These are phyloP conservation scores for Sebastes fasciatus DNA, from an alignment of 2,113 vertebrate genomes.

Conservation along the genomic window DNA sequence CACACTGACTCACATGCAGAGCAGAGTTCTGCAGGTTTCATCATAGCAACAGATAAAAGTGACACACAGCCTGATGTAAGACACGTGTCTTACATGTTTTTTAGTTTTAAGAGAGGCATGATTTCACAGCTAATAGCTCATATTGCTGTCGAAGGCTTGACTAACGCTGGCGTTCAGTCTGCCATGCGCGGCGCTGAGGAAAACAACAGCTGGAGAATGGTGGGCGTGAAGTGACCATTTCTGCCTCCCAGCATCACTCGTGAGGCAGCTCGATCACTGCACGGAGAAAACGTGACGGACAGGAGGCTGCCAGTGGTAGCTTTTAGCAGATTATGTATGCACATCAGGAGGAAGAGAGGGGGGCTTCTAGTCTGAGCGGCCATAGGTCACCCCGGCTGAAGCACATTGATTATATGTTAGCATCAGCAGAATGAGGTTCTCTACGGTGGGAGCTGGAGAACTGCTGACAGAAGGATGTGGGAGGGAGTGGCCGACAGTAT, in stretches of 20 bases:
- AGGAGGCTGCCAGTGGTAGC: conserved; percentile 21
- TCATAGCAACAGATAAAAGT: conserved; percentile 30
- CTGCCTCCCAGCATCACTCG: conserved; percentile 33
- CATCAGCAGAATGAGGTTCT: conserved; percentile 65
- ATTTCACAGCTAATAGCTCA: conserved; percentile 29
- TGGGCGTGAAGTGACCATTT: conserved; percentile 51
- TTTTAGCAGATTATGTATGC: conserved; percentile 54
- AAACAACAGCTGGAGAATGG: conserved; percentile 59
- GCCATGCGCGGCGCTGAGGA: conserved; percentile 1
- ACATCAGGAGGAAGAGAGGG: conserved; percentile 3
- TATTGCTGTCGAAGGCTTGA: conserved; percentile 10
- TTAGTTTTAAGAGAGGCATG: conserved; percentile 20
- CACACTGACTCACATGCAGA: conserved; percentile 1
- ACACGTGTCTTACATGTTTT: neutral
- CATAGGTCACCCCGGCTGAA: conserved; percentile 54
- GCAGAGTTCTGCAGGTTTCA: conserved; percentile 15
- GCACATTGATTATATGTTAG: conserved; percentile 64
- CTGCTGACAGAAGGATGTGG: conserved; percentile 62
- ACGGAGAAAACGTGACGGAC: conserved; percentile 23
- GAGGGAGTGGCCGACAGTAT: neutral
- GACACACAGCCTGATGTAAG: conserved; percentile 26
- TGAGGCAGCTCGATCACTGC: conserved; percentile 14
- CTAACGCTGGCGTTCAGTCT: conserved; percentile 20
- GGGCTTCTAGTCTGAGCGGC: conserved; percentile 25
- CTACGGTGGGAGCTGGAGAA: conserved; percentile 36